Evolutionary conservation across 2,888 invertebrate genomes (phyloP).

Genomic region (Zygothrica quintamaculata): DNA sequence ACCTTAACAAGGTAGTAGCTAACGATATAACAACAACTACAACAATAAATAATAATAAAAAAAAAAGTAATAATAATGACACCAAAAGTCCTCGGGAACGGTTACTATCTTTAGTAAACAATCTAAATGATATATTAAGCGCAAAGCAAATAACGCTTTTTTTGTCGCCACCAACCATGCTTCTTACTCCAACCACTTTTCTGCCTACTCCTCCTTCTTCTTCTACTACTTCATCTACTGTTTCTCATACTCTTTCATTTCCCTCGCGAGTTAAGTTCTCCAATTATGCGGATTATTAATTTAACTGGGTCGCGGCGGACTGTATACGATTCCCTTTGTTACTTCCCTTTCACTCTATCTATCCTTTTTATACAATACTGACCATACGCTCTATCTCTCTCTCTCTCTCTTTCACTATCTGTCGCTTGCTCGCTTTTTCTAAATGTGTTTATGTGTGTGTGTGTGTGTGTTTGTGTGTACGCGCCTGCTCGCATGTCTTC

Average conservation of each 20-base stretch:
- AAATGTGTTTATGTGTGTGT: slow-evolving; percentile 12
- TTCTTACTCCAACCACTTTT: slow-evolving; percentile 28
- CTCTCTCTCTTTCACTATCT: slow-evolving; percentile 7
- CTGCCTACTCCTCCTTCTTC: slow-evolving; percentile 5
- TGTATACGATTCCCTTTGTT: too few species aligned
- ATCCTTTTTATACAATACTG: too few species aligned
- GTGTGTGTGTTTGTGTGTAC: background rate
- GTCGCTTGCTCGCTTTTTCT: too few species aligned
- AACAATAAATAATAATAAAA: slow-evolving; percentile 25
- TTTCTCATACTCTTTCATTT: slow-evolving; percentile 31
- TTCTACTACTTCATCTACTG: slow-evolving; percentile 10
- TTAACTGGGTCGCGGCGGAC: slow-evolving; percentile 81
- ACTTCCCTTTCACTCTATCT: too few species aligned
- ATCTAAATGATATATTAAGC: slow-evolving; percentile 85
- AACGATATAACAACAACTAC: slow-evolving; percentile 28
- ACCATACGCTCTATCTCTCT: too few species aligned
- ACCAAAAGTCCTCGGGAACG: slow-evolving; percentile 69
- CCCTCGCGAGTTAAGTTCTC: slow-evolving; percentile 77
- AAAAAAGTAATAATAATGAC: slow-evolving; percentile 68
- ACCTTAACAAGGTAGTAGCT: slow-evolving; percentile 34
- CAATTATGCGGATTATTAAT: slow-evolving; percentile 85
- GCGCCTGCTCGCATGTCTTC: slow-evolving; percentile 26
- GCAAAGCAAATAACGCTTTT: slow-evolving; percentile 81
- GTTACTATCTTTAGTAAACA: slow-evolving; percentile 81
- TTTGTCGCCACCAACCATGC: slow-evolving; percentile 64